A percentile compares a stretch with the other conserved stretches of the same genome.
phyloP scores from a whole-genome alignment of 2,797 vertebrate genomes.

The Masticophis lateralis region DNA sequence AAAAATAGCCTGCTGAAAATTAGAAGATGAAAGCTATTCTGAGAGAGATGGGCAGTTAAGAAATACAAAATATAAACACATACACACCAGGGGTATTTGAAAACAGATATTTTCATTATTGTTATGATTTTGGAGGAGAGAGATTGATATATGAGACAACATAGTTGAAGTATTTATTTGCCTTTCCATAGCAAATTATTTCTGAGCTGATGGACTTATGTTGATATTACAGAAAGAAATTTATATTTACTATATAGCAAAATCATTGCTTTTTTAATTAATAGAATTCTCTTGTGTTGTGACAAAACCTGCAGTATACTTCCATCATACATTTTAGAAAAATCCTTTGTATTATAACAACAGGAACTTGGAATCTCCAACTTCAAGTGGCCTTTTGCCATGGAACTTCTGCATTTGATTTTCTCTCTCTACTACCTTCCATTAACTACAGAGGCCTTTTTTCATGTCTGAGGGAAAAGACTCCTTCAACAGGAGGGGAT shows the following conservation, averaged over 20 bases:
- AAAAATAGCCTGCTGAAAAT: constrained; percentile 2
- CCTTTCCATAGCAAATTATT: not conserved
- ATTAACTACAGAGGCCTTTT: not conserved
- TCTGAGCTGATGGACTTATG: not conserved
- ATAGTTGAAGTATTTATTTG: not conserved
- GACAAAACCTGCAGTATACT: not conserved
- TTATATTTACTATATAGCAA: not conserved
- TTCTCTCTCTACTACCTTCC: not conserved
- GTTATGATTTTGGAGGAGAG: not conserved
- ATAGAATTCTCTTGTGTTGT: not conserved
- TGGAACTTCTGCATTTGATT: not conserved
- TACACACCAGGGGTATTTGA: not conserved
- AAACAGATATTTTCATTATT: not conserved
- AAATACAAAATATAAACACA: not conserved
- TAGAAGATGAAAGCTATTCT: not conserved
- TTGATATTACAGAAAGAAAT: not conserved
- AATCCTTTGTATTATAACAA: not conserved
- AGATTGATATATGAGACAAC: not conserved
- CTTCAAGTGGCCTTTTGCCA: not conserved
- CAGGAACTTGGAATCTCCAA: not conserved
- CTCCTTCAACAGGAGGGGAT: not conserved
- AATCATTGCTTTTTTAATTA: not conserved
- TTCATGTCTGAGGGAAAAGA: not conserved
- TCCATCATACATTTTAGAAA: not conserved
- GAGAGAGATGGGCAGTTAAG: not conserved